Evolutionary conservation across 2,113 vertebrate species (phyloP), one percentile per base, ranked within the genome.

Genomic region (Numenius arquata): DNA sequence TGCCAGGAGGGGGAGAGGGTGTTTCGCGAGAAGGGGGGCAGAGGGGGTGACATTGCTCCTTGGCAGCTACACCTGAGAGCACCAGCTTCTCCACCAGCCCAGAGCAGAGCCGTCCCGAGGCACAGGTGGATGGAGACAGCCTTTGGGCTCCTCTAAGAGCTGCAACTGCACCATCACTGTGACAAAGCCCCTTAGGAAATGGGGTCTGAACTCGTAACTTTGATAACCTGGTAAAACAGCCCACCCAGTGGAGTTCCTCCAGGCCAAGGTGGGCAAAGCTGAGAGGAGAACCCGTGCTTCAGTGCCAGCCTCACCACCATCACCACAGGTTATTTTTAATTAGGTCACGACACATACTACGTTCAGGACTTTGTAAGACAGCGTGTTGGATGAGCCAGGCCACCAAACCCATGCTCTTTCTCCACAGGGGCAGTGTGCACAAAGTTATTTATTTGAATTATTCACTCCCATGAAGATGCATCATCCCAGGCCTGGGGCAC

Each of bases 341-440:
- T 13, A 11, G 8, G 8, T 23, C 10, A 25, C 30, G 11, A 26
- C 5, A n/a, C 15, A 5, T 6, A 14, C 4, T 3, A 3, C 4
- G 8, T 14, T 29, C 43, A 68, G 32, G n/a, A 22, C 18, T 27
- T 43, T 7, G 41, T 23, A 62, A 34, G 50, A 23, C 11, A 12
- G 30, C 12, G 8, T 55, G 38, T 15, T 43, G 55, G 63, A 12
- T 32, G 50, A 36, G 32, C 9, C 36, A 36, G 47, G 30, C 5
- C 20, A 7, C 2, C 4, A 56, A 82, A 12, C 3, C 34, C 25
- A 1, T 2, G 27, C 53, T 56, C 47, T 4, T 9, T 29, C 52
- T 34, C 47, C 30, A 8, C 5, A 7, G n/a, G 3, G 5, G 15
- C 12, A 16, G 43, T 9, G 45, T 15, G 36, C 11, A 41, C 3